Evolutionary conservation across 2,888 invertebrate species (phyloP).

Genomic region (Desoria tigrina): DNA sequence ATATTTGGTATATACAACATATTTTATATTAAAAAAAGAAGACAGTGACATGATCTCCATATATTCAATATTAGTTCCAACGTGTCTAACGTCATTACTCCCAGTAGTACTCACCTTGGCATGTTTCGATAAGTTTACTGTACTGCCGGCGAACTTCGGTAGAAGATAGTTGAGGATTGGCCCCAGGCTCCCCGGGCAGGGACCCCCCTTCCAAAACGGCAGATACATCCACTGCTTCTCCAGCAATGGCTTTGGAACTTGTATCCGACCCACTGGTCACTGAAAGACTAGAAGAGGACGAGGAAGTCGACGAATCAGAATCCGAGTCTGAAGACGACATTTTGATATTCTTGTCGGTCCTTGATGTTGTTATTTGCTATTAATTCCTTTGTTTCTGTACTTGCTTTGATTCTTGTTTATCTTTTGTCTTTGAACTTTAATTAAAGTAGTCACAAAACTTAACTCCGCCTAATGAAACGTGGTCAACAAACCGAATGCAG

Average conservation of each 20-base stretch:
- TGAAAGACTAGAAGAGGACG: background rate
- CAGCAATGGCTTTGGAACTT: background rate
- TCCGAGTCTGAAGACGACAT: slow-evolving; percentile 1
- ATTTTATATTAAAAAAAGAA: too few species aligned
- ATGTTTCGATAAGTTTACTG: slow-evolving; percentile 33
- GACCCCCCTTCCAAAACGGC: background rate
- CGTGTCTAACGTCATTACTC: background rate
- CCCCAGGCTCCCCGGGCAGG: too few species aligned
- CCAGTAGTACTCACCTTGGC: slow-evolving; percentile 31
- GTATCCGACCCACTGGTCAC: too few species aligned
- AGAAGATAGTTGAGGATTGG: background rate
- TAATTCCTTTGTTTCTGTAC: too few species aligned
- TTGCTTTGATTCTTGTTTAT: too few species aligned
- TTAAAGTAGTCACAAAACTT: too few species aligned
- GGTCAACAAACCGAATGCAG: too few species aligned
- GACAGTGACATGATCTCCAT: too few species aligned
- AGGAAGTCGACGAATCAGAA: background rate
- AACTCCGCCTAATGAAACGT: too few species aligned
- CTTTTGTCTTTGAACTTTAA: too few species aligned
- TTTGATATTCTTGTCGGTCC: background rate
- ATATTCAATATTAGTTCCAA: background rate
- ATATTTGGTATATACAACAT: background rate
- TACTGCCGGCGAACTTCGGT: slow-evolving; percentile 24
- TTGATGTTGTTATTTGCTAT: too few species aligned
- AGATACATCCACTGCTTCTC: background rate